Percentiles rank a stretch among this genome's conserved stretches.
These are phyloP conservation scores for Sebastes fasciatus DNA, from an alignment of 2,113 vertebrate genomes.

Conservation along the genomic window DNA sequence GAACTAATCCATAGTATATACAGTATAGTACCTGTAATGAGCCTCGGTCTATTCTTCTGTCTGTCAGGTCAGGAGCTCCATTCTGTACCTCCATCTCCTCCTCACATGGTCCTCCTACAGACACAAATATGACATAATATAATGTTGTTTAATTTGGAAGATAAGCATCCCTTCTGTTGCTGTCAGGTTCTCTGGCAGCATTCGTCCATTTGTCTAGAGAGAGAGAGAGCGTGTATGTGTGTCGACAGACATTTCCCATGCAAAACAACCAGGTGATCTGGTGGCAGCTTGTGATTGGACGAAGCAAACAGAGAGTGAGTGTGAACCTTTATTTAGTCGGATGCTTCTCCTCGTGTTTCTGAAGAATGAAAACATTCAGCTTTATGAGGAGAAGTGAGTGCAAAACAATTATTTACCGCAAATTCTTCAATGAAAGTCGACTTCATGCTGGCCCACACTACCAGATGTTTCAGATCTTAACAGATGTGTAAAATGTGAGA, in stretches of 20 bases:
- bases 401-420: background rate
- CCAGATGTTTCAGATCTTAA: too few species aligned
- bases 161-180: too few species aligned
- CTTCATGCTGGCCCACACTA: too few species aligned
- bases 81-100: constrained; percentile 46
- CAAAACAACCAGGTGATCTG: constrained; percentile 3
- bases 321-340: background rate
- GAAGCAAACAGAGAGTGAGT: background rate
- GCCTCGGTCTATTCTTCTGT: constrained; percentile 6
- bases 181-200: too few species aligned
- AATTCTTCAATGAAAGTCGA: background rate
- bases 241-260: constrained; percentile 15
- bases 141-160: too few species aligned
- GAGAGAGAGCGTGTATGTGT: background rate
- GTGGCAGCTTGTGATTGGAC: constrained; percentile 26
- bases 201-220: background rate
- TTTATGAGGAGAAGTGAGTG: background rate
- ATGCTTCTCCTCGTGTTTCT: background rate
- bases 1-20: background rate
- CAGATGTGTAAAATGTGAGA: too few species aligned
- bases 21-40: constrained; percentile 34
- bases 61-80: constrained; percentile 1
- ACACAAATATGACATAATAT: background rate
- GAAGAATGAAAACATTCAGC: background rate
- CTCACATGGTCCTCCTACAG: constrained; percentile 27